Conservation (phyloP, 2,113 vertebrate species). For the Heloderma charlesbogerti region DNA sequence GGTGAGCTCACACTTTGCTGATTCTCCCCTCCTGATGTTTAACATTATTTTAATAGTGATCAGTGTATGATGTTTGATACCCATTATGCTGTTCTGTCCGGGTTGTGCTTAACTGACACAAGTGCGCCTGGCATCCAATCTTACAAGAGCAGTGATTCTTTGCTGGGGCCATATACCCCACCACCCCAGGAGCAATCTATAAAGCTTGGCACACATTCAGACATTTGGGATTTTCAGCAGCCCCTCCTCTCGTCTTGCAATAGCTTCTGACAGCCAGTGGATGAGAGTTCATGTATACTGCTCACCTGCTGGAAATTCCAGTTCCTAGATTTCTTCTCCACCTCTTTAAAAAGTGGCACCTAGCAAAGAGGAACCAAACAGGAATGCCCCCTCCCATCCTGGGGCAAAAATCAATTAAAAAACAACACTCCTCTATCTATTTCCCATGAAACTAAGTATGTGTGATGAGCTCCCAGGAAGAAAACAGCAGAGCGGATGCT, state of each 20-base stretch:
- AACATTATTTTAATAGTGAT: background rate
- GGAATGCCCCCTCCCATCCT: background rate
- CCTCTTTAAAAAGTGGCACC: background rate
- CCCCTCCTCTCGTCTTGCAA: background rate
- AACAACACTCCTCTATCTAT: background rate
- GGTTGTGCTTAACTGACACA: too few relatives aligned
- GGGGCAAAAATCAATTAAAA: background rate
- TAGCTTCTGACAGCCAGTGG: background rate
- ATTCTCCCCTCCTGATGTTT: too few relatives aligned
- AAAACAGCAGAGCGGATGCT: background rate
- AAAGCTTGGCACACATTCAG: too few relatives aligned
- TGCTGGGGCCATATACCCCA: background rate
- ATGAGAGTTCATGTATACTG: background rate
- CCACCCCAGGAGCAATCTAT: too few relatives aligned
- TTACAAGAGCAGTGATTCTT: background rate
- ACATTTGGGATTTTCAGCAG: too few relatives aligned
- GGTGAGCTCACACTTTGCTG: too few relatives aligned
- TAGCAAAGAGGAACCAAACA: background rate
- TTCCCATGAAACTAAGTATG: background rate
- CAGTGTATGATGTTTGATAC: background rate
- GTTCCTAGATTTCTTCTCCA: background rate
- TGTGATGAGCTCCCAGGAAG: background rate
- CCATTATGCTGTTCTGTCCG: background rate
- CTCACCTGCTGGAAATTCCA: background rate
- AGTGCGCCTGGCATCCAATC: background rate